Evolutionary conservation across 2,888 invertebrate genomes (phyloP), one percentile per base, ranked within the genome.

Genomic region (Heteropelma amictum): DNA sequence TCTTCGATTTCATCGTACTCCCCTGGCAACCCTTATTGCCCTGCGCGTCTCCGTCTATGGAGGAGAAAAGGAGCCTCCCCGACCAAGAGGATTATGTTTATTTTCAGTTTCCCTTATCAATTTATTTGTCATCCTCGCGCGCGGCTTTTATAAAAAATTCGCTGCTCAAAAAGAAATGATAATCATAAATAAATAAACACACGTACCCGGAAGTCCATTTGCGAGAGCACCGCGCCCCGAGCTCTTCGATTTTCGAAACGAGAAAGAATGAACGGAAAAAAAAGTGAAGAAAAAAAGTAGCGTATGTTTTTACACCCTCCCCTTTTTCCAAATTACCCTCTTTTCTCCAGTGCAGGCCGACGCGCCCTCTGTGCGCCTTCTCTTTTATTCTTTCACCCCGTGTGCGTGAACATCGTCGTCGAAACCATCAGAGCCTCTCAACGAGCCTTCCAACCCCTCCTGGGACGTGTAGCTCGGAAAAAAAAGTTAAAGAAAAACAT

Each of bases 201-300:
- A 70, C 75, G 75, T 70, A 67, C 35, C 74, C 75, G 75, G 75
- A 75, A 75, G 75, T 75, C 75, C 75, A 75, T 75, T 75, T 75
- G 75, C 65, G 72, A 56, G 23, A 17, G 40, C 10, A 12, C 38
- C 33, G n/a, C 17, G 21, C 53, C 23, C 4, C 14, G 17, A 53
- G 47, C 38, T 51, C 17, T 3, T 14, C 35, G 67, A 53, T 45
- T 6, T 49, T 6, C 33, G 23, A 14, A 23, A 65, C 38, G 74
- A 14, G 61, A 63, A 68, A 56, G 63, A 56, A 67, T n/a, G n/a
- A n/a, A n/a, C n/a, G n/a, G n/a, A 14, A 21, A 45, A 47, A 54
- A 61, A 63, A 38, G 12, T 38, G n/a, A n/a, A n/a, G n/a, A 49
- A 14, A 54, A 65, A 21, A 30, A 5, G 54, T 5, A 7, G 65